Base-by-base conservation (phyloP, 1,140 invertebrate species). In the Pissodes strobi region DNA sequence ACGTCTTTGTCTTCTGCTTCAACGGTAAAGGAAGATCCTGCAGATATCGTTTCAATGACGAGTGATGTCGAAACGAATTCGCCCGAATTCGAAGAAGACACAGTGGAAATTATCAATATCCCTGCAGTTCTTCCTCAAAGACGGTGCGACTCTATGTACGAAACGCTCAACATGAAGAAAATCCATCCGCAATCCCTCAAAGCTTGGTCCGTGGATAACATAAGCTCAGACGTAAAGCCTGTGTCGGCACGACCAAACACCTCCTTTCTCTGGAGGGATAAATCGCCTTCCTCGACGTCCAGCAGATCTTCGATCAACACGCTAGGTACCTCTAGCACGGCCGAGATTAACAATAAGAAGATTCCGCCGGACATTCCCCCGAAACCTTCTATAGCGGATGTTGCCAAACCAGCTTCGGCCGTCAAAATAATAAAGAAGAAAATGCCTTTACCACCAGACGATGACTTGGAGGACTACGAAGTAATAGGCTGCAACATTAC, bases 111-210 rank as follows among this genome's bases (percentile, higher is more conserved):
- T 23, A 53, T 71, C 18, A 72, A 68, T 48, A 69, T 72, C 49
- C 69, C 69, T 25, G 52, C 62, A 10, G 61, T 64, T 5, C 48
- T 67, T 18, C 67, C 69, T 8, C 68, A 67, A 51, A 27, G 66
- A 34, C 25, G 64, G 41, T 73, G 69, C 25, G 72, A 74, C 46
- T 72, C 72, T 10, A 69, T 68, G 59, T 75, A 76, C 57, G 74
- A 76, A 64, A 71, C 68, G 2, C 34, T 67, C 12, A 64, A 71
- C 19, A 23, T 70, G 8, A 64, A 46, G 55, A 69, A 66, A 67
- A 65, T 67, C 10, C 49, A 56, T 43, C 15, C 64, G 23, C 34
- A 55, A 13, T 18, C 43, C 0, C 17, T 67, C 4, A 65, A 66
- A 55, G 23, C 49, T n/a, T 57, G 43, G 48, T 64, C 62, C 12